phyloP scores from a whole-genome alignment of 2,113 vertebrate species.

The Caloenas nicobarica region DNA sequence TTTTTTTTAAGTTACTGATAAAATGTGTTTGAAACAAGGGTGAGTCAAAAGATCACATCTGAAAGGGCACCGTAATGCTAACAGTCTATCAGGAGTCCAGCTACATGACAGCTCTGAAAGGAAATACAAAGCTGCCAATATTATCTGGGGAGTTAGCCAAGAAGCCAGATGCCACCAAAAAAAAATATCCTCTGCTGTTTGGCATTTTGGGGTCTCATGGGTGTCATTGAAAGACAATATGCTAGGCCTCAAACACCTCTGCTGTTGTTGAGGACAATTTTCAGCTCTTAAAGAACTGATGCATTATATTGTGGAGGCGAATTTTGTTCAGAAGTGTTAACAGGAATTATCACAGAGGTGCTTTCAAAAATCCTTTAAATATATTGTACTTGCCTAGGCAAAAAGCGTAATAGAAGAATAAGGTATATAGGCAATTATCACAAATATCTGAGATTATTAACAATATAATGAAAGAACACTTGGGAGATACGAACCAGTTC shows the following conservation, averaged over 20 bases:
- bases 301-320: background rate
- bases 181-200: background rate
- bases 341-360: background rate
- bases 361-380: background rate
- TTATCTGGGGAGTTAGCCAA: slow-evolving; percentile 38
- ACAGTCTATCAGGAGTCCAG: background rate
- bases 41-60: background rate
- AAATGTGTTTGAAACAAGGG: background rate
- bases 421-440: background rate
- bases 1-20: background rate
- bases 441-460: background rate
- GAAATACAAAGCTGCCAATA: slow-evolving; percentile 35
- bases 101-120: background rate
- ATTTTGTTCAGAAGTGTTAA: background rate
- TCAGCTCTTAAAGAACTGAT: background rate
- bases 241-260: background rate
- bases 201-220: slow-evolving; percentile 1
- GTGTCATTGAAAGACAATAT: slow-evolving; percentile 39
- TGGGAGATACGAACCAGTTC: background rate
- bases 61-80: background rate
- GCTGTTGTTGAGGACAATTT: background rate
- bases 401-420: background rate
- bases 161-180: slow-evolving; percentile 32
- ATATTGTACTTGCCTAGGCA: background rate
- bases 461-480: background rate